These are phyloP conservation scores for Antechinus stuartii DNA, from an alignment of 2,113 vertebrate species.

Conservation along the genomic window DNA sequence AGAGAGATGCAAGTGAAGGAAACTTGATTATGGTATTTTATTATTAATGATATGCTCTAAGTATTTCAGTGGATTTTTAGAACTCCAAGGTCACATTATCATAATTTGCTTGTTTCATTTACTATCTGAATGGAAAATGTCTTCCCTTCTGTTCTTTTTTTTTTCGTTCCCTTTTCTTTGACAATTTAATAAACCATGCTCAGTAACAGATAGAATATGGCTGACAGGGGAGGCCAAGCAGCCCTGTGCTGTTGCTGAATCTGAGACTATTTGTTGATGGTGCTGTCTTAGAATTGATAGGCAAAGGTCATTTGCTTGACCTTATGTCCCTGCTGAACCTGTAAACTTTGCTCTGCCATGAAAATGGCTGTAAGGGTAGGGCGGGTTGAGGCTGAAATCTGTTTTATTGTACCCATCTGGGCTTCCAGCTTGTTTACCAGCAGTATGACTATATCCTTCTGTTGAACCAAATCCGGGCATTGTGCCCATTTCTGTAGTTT, in stretches of 20 bases:
- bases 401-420: not conserved
- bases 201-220: not conserved
- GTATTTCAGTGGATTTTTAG: constrained; percentile 56
- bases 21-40: not conserved
- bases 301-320: not conserved
- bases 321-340: not conserved
- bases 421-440: not conserved
- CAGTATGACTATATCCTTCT: not conserved
- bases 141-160: not conserved
- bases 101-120: constrained; percentile 26
- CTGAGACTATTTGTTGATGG: not conserved
- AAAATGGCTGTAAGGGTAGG: not conserved
- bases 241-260: too few relatives aligned
- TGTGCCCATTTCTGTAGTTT: not conserved
- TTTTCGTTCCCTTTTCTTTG: not conserved
- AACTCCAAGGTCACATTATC: constrained; percentile 60
- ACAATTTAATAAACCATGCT: not conserved
- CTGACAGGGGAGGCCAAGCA: not conserved
- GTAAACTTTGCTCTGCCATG: not conserved
- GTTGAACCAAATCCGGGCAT: not conserved
- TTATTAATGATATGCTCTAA: not conserved
- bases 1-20: not conserved
- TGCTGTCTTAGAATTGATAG: not conserved
- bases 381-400: not conserved
- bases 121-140: not conserved